Percentiles rank a stretch among this genome's conserved stretches.
These are phyloP conservation scores for Bemisia tabaci DNA, from an alignment of 1,140 invertebrate species.

Conservation along the genomic window DNA sequence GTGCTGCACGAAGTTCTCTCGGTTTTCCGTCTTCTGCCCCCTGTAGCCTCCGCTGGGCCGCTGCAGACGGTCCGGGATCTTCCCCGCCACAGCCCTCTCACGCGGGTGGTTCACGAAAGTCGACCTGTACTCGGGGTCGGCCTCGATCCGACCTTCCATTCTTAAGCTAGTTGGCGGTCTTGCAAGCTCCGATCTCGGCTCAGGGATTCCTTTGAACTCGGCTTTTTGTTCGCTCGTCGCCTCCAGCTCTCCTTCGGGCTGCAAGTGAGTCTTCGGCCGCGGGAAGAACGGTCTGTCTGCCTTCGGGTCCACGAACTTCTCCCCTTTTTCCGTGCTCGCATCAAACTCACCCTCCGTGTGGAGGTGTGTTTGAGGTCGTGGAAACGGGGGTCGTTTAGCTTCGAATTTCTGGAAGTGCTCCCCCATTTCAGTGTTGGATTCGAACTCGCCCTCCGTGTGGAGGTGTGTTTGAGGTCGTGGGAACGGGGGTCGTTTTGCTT, in stretches of 20 bases:
- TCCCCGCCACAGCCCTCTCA: constrained; percentile 1
- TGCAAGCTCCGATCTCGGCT: neutral
- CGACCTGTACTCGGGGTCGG: constrained; percentile 2
- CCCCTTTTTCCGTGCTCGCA: no score
- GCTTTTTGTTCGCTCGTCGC: neutral
- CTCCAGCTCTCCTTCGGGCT: neutral
- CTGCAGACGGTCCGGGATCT: neutral
- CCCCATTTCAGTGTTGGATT: no score
- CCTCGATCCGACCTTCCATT: neutral
- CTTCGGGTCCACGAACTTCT: constrained; percentile 7
- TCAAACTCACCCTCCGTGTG: no score
- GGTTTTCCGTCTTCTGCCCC: constrained; percentile 2
- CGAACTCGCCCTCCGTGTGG: neutral
- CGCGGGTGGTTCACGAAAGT: constrained; percentile 8
- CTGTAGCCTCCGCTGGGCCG: constrained; percentile 3
- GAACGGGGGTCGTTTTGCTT: neutral
- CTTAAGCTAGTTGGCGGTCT: neutral
- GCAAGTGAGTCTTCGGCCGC: no score
- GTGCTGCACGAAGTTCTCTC: neutral
- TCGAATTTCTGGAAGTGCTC: no score
- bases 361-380: no score
- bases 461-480: neutral
- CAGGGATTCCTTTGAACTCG: neutral
- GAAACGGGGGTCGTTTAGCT: no score
- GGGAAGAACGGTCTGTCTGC: neutral